These are phyloP conservation scores for Meloidogyne hapla DNA, from an alignment of 1,140 invertebrate genomes.

Conservation along the genomic window DNA sequence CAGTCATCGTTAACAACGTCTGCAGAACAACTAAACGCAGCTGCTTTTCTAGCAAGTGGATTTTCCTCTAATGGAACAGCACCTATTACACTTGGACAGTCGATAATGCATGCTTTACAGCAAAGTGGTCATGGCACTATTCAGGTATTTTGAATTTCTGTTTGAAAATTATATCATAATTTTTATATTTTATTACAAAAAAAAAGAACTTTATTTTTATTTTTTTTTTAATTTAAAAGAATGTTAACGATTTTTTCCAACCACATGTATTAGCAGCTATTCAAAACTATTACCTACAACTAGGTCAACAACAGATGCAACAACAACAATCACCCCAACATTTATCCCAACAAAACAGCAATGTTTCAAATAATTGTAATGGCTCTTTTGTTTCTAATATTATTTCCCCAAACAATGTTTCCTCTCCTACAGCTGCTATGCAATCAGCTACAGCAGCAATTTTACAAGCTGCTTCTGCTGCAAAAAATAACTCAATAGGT, in stretches of 20 bases:
- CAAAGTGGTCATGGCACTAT: background rate
- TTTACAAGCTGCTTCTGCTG: constrained; percentile 12
- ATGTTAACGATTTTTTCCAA: constrained; percentile 50
- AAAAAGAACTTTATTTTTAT: too few species aligned
- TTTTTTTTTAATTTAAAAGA: constrained; percentile 46
- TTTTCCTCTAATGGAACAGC: background rate
- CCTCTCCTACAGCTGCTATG: background rate
- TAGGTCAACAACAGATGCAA: constrained; percentile 22
- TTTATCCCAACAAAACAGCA: background rate
- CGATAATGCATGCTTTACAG: background rate
- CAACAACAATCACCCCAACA: constrained; percentile 3
- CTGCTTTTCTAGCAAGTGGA: background rate
- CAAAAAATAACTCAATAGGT: background rate
- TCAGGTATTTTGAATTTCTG: constrained; percentile 20
- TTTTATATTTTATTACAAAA: background rate
- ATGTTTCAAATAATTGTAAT: background rate
- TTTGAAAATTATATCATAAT: background rate
- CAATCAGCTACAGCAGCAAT: constrained; percentile 10
- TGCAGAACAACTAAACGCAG: constrained; percentile 13
- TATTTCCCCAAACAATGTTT: background rate
- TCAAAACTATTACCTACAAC: constrained; percentile 59
- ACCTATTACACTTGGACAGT: background rate
- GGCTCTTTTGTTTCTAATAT: background rate
- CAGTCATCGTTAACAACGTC: background rate
- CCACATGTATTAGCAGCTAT: constrained; percentile 58